Conservation (phyloP, 2,113 vertebrate species). For the Silurus meridionalis region DNA sequence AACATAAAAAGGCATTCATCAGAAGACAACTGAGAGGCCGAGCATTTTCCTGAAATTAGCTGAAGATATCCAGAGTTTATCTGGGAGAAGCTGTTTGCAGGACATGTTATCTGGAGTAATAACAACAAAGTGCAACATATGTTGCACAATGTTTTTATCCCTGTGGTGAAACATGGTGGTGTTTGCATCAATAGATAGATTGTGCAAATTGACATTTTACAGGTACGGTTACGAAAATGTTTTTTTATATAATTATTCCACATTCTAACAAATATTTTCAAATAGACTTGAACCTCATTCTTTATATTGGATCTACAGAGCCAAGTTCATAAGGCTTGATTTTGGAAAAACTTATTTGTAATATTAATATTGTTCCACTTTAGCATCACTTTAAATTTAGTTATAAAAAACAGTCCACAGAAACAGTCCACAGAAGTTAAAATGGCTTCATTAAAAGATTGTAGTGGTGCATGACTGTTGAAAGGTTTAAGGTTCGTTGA, state of each 20-base stretch:
- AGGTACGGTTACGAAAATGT: neutral
- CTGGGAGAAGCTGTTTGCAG: neutral
- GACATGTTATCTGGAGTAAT: neutral
- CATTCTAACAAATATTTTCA: neutral
- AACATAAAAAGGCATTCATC: neutral
- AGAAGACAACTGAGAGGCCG: neutral
- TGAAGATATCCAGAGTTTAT: neutral
- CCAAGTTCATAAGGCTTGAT: neutral
- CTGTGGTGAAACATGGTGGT: neutral
- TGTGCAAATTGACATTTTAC: neutral
- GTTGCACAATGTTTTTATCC: neutral
- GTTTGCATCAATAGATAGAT: neutral
- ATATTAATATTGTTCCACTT: slow-evolving; percentile 10
- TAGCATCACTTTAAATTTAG: neutral
- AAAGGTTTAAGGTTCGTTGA: slow-evolving; percentile 5
- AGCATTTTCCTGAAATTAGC: neutral
- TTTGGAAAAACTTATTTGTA: neutral
- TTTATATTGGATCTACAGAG: neutral
- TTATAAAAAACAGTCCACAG: neutral
- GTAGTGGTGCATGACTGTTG: neutral
- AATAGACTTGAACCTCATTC: neutral
- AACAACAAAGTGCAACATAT: too few relatives aligned
- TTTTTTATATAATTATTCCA: neutral
- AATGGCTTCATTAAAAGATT: neutral
- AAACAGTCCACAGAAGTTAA: neutral